A percentile compares a stretch with the other conserved stretches of the same genome.
phyloP scores from a whole-genome alignment of 2,888 invertebrate species.

The Diarsia mendica region DNA sequence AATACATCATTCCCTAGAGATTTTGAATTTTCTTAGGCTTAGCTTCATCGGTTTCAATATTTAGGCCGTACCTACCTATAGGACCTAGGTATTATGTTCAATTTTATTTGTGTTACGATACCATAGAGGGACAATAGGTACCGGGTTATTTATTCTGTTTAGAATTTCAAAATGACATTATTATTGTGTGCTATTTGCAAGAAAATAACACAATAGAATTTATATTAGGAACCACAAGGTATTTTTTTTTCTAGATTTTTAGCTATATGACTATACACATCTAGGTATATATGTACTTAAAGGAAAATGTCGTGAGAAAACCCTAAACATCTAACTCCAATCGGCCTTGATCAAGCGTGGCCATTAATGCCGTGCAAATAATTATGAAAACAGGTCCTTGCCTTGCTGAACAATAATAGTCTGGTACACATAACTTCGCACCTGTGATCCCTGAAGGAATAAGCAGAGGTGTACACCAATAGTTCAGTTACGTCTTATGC shows the following conservation, averaged over 20 bases:
- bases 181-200: slow-evolving; percentile 10
- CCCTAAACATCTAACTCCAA: not conserved
- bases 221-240: slow-evolving; percentile 4
- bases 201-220: not conserved
- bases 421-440: not conserved
- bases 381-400: not conserved
- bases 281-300: too few species aligned
- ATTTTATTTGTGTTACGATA: slow-evolving; percentile 40
- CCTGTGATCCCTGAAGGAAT: not conserved
- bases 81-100: not conserved
- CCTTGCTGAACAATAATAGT: not conserved
- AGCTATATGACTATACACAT: not conserved
- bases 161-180: slow-evolving; percentile 30
- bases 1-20: not conserved
- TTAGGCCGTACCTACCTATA: not conserved
- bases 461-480: too few species aligned
- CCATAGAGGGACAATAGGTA: slow-evolving; percentile 24
- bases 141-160: slow-evolving; percentile 17
- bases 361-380: not conserved
- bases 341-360: not conserved
- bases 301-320: not conserved
- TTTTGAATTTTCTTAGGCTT: not conserved
- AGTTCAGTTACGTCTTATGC: too few species aligned
- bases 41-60: slow-evolving; percentile 2
- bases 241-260: not conserved